These are phyloP conservation scores for Chanos chanos DNA, from an alignment of 2,797 vertebrate species.

Conservation along the genomic window DNA sequence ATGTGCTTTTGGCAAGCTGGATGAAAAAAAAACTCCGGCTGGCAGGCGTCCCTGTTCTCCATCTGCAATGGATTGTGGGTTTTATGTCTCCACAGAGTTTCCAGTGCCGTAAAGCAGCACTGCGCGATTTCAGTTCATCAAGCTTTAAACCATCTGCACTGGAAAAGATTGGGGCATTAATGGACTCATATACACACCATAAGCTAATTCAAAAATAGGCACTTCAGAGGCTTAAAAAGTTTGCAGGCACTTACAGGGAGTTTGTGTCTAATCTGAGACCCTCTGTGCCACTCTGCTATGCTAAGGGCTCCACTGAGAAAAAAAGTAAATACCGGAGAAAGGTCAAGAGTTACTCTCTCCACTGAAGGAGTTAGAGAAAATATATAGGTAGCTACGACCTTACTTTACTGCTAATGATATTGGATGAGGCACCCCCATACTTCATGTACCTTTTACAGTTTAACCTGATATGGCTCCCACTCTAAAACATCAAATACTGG, in stretches of 20 bases:
- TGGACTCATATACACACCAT: constrained; percentile 59
- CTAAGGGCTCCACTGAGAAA: constrained; percentile 5
- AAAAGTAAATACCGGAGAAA: constrained; percentile 9
- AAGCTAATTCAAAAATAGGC: constrained; percentile 68
- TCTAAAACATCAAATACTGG: no score
- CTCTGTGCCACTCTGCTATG: constrained; percentile 1
- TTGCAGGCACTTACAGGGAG: constrained; percentile 54
- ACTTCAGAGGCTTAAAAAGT: constrained; percentile 57
- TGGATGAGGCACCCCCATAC: no score
- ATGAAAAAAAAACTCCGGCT: constrained; percentile 43
- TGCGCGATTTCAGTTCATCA: constrained; percentile 73
- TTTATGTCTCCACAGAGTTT: constrained; percentile 76
- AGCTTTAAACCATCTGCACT: constrained; percentile 74
- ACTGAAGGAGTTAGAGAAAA: constrained; percentile 19
- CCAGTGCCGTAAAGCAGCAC: constrained; percentile 69
- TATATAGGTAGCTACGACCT: neutral
- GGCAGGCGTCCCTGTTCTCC: constrained; percentile 70
- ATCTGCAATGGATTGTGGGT: constrained; percentile 79
- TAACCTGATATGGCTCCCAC: no score
- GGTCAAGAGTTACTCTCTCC: constrained; percentile 21
- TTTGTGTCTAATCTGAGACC: constrained; percentile 36
- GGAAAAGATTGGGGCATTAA: constrained; percentile 61
- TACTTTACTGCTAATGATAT: no score
- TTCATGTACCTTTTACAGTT: no score
- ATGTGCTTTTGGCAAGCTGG: constrained; percentile 59